phyloP scores from a whole-genome alignment of 1,140 invertebrate genomes.

The Papilio polyxenes region DNA sequence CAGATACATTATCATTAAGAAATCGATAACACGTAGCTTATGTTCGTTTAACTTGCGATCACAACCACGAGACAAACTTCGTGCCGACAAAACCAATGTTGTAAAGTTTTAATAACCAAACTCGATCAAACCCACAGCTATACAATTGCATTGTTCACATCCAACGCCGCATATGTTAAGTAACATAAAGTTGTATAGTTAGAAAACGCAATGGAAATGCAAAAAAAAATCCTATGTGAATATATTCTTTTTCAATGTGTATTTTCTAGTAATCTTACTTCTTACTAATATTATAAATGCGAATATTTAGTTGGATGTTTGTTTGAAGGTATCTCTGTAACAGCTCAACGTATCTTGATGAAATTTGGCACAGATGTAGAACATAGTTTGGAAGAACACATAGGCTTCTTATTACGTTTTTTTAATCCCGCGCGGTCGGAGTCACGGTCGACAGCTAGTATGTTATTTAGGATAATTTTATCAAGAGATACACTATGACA shows the following conservation, averaged over 20 bases:
- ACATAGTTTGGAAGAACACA: too few species aligned
- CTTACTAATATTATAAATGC: too few species aligned
- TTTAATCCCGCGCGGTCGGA: too few species aligned
- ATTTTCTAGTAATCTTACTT: too few species aligned
- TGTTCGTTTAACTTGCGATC: background rate
- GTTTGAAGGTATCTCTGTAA: too few species aligned
- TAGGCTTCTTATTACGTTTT: too few species aligned
- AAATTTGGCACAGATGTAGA: too few species aligned
- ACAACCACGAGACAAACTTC: background rate
- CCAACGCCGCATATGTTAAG: background rate
- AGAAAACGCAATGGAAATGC: background rate
- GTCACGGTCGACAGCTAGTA: too few species aligned
- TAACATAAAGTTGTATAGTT: background rate
- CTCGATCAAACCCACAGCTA: background rate
- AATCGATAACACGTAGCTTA: background rate
- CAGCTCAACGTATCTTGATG: too few species aligned
- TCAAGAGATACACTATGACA: too few species aligned
- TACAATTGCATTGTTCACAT: background rate
- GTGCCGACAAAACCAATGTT: background rate
- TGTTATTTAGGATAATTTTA: too few species aligned
- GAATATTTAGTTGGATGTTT: too few species aligned
- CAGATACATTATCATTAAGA: background rate
- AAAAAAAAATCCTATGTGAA: background rate
- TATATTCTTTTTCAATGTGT: background rate
- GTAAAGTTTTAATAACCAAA: constrained; percentile 9